Percentiles rank a stretch among this genome's conserved stretches.
These are phyloP conservation scores for Thripadectes ignobilis DNA, from an alignment of 2,797 vertebrate species.

Conservation along the genomic window DNA sequence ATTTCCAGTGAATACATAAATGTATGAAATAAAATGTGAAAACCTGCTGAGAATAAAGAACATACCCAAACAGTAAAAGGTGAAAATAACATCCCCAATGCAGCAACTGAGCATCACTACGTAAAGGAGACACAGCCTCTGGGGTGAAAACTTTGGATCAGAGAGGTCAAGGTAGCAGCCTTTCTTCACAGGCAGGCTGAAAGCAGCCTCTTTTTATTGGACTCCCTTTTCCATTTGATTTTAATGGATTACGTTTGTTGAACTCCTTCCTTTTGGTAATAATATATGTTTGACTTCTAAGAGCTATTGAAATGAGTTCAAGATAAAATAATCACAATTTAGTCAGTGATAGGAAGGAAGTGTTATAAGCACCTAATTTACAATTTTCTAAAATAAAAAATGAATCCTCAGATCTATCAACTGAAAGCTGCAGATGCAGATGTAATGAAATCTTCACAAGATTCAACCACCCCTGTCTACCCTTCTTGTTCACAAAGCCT, in stretches of 20 bases:
- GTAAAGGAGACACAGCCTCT: neutral
- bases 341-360: neutral
- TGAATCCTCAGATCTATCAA: neutral
- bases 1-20: neutral
- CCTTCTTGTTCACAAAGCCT: neutral
- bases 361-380: neutral
- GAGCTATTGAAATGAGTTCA: neutral
- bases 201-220: neutral
- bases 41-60: neutral
- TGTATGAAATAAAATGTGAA: neutral
- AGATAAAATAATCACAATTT: neutral
- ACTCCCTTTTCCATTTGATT: neutral
- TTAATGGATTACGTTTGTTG: neutral
- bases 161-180: neutral
- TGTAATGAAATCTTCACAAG: neutral
- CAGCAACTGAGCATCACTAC: neutral
- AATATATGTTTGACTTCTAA: neutral
- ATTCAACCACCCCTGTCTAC: fast-evolving
- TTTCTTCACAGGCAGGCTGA: neutral
- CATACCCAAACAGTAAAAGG: neutral
- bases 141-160: neutral
- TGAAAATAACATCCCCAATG: neutral
- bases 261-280: neutral
- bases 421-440: neutral
- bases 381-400: neutral